Evolutionary conservation across 2,113 vertebrate genomes (phyloP), one percentile per base, ranked within the genome.

Genomic region (Promerops cafer): DNA sequence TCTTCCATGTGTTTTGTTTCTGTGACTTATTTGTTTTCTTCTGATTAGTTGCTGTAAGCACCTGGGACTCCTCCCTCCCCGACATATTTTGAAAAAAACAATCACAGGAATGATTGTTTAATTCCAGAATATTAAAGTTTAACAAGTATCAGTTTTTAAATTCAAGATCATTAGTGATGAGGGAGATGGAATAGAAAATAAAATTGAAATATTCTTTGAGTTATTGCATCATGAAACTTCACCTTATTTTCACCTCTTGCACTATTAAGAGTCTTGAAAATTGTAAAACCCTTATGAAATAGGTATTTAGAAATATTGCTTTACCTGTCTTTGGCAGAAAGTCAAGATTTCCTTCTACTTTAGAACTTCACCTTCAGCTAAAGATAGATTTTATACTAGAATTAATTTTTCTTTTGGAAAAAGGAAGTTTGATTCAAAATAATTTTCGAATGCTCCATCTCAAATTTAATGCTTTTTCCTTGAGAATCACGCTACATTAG

Each of bases 31-130:
- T 71, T 65, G 6, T 47, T 87, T 74, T 33, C 3, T 37, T 92
- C n/a, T 75, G n/a, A 27, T 65, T 65, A 78, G 15, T 54, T 7
- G 3, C 30, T 75, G 4, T 21, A 9, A 74, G 9, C 21, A 53
- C 16, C 24, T 37, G 11, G 22, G 19, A 39, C 5, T 2, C 4
- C n/a, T 7, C 47, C 0, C 26, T 6, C 26, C 6, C 11, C 2
- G 20, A 1, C 12, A 53, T 8, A 33, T 39, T 77, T 69, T 39
- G 15, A 17, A 76, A 65, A 69, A 44, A 61, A 33, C 3, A 30
- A 16, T 16, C 8, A 53, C 3, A 45, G 3, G 9, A 60, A 61
- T 49, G 27, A 21, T 28, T 63, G 7, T 45, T 75, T 57, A 31
- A 75, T 78, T 75, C 6, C 31, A 80, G 28, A 72, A 85, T 40